phyloP scores from a whole-genome alignment of 1,140 invertebrate genomes.

The Portunus trituberculatus region DNA sequence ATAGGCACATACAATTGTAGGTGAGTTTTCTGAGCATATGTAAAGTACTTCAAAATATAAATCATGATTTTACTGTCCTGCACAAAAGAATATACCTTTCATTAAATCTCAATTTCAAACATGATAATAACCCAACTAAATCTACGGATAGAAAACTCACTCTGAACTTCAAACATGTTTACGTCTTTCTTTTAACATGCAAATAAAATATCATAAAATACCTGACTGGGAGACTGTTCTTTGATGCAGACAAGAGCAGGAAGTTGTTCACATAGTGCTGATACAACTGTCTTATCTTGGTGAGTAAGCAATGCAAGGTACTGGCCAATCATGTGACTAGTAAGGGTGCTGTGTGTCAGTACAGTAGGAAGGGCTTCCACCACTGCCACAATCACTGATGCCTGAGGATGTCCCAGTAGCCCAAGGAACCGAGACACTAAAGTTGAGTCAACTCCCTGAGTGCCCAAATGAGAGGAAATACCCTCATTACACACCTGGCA shows the following conservation, averaged over 20 bases:
- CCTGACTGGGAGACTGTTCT: conserved; percentile 17
- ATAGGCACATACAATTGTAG: too few relatives aligned
- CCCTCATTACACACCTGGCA: conserved; percentile 36
- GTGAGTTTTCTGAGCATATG: too few relatives aligned
- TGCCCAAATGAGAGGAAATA: neutral
- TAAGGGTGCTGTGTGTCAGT: conserved; percentile 30
- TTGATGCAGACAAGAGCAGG: conserved; percentile 31
- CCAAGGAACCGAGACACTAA: conserved; percentile 54
- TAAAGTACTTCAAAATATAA: too few relatives aligned
- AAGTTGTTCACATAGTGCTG: conserved; percentile 48
- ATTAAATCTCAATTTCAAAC: too few relatives aligned
- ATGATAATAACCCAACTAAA: too few relatives aligned
- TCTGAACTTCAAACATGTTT: too few relatives aligned
- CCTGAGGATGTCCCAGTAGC: conserved; percentile 35
- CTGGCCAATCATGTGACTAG: conserved; percentile 42
- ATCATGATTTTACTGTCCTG: too few relatives aligned
- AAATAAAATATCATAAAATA: neutral
- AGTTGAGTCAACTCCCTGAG: conserved; percentile 51
- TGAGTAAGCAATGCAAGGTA: conserved; percentile 48
- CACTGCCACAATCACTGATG: conserved; percentile 13
- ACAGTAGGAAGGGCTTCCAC: conserved; percentile 61
- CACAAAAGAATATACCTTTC: too few relatives aligned
- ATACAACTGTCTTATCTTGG: conserved; percentile 32
- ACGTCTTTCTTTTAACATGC: too few relatives aligned
- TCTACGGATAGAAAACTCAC: too few relatives aligned